These are phyloP conservation scores for Chiridota heheva DNA, from an alignment of 35 echinoderm and acorn worm genomes.

Conservation along the genomic window DNA sequence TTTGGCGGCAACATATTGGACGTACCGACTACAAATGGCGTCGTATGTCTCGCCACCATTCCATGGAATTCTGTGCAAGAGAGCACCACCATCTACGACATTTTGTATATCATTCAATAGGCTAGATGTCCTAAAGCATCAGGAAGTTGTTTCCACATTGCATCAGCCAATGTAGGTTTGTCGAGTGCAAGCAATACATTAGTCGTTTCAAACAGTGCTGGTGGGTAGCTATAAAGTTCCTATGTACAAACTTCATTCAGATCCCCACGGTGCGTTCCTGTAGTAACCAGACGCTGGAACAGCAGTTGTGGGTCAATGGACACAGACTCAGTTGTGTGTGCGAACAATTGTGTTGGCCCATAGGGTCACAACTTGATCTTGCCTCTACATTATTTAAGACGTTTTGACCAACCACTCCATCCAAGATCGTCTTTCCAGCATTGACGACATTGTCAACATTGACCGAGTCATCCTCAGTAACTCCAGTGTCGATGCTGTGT, in stretches of 20 bases:
- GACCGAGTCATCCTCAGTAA: too few relatives aligned
- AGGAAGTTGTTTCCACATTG: slow-evolving; percentile 49
- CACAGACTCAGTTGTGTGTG: too few relatives aligned
- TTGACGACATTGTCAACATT: too few relatives aligned
- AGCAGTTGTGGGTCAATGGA: slow-evolving; percentile 65
- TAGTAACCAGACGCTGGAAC: slow-evolving; percentile 59
- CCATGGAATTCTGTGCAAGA: slow-evolving; percentile 65
- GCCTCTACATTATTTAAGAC: too few relatives aligned
- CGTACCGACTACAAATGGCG: slow-evolving; percentile 1
- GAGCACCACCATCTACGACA: slow-evolving; percentile 77
- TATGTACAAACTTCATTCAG: slow-evolving; percentile 46
- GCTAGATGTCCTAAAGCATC: neutral
- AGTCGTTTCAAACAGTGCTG: slow-evolving; percentile 66
- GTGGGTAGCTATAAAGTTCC: slow-evolving; percentile 76
- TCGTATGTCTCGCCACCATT: slow-evolving; percentile 29
- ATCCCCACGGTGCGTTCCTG: too few relatives aligned
- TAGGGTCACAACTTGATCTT: too few relatives aligned
- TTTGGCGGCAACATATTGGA: neutral
- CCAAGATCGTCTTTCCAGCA: too few relatives aligned
- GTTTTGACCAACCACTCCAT: too few relatives aligned
- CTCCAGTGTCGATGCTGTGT: too few relatives aligned
- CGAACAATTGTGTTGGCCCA: too few relatives aligned
- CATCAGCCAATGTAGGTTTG: slow-evolving; percentile 61
- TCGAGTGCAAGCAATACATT: slow-evolving; percentile 3
- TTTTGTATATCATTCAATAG: too few relatives aligned